These are phyloP conservation scores for Zosterops lateralis DNA, from an alignment of 2,113 vertebrate species.

Conservation along the genomic window DNA sequence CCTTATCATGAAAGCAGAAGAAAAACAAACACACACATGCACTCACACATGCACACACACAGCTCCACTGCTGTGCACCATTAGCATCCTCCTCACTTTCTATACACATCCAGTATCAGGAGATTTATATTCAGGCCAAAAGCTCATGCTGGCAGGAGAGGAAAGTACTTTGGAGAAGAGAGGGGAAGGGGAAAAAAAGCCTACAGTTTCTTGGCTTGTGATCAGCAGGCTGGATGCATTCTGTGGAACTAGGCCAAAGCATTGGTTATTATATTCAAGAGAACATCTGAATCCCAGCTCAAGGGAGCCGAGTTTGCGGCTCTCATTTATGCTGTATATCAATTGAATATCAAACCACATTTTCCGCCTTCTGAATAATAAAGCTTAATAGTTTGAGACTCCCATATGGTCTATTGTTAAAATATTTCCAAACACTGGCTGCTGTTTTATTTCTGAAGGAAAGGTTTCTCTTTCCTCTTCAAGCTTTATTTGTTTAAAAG, in stretches of 20 bases:
- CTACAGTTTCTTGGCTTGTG: conserved; percentile 52
- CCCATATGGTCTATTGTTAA: conserved; percentile 72
- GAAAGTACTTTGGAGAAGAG: conserved; percentile 48
- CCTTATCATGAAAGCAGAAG: not conserved
- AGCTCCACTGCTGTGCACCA: not conserved
- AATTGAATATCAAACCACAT: conserved; percentile 68
- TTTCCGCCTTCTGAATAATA: conserved; percentile 72
- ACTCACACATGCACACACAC: not conserved
- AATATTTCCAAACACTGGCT: conserved; percentile 66
- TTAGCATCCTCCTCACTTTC: conserved; percentile 23
- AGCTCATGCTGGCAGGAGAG: conserved; percentile 44
- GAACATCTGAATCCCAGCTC: conserved; percentile 68
- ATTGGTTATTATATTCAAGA: conserved; percentile 65
- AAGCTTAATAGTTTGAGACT: conserved; percentile 68
- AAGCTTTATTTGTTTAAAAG: conserved; percentile 21
- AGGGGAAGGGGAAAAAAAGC: not conserved
- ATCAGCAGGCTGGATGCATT: conserved; percentile 61
- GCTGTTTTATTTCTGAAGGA: conserved; percentile 44
- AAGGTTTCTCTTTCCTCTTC: conserved; percentile 22
- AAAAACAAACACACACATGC: conserved; percentile 9
- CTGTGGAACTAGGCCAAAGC: conserved; percentile 63
- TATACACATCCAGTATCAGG: conserved; percentile 8
- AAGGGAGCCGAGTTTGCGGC: conserved; percentile 54
- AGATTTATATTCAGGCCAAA: conserved; percentile 62
- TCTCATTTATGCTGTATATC: conserved; percentile 64